A percentile compares a stretch with the other conserved stretches of the same genome.
Conservation (phyloP, 2,888 invertebrate genomes). For the Myathropa florea region DNA sequence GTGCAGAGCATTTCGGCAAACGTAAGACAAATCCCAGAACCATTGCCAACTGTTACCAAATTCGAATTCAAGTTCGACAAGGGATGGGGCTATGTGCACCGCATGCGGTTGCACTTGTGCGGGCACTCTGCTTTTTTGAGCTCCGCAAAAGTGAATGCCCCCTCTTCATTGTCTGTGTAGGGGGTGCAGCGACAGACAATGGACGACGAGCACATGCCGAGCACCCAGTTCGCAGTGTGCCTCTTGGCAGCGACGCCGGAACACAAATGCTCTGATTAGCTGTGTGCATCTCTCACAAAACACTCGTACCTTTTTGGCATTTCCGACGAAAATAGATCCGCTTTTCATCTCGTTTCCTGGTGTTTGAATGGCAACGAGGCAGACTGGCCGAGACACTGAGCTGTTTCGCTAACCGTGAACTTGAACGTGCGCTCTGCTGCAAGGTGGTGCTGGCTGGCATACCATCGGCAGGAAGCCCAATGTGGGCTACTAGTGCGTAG, state of each 20-base stretch:
- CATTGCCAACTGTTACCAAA: constrained; percentile 70
- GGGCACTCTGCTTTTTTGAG: constrained; percentile 19
- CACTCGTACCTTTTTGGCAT: not conserved
- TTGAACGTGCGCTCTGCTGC: constrained; percentile 42
- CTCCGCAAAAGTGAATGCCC: constrained; percentile 57
- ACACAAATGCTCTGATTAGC: constrained; percentile 30
- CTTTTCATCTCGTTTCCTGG: constrained; percentile 15
- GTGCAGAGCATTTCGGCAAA: not conserved
- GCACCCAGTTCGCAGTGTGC: not conserved
- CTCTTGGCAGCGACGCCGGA: constrained; percentile 38
- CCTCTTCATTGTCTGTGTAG: constrained; percentile 22
- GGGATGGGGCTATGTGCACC: constrained; percentile 31
- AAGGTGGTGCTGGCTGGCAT: constrained; percentile 3
- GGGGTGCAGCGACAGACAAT: not conserved
- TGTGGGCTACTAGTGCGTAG: constrained; percentile 35
- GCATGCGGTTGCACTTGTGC: constrained; percentile 12
- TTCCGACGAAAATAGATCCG: constrained; percentile 43
- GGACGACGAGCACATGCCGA: not conserved
- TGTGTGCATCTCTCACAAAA: not conserved
- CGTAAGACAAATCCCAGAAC: constrained; percentile 47
- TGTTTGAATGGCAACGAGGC: not conserved
- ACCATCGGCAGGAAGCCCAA: constrained; percentile 6
- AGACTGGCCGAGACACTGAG: constrained; percentile 44
- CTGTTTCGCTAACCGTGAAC: constrained; percentile 60
- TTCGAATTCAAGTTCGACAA: constrained; percentile 64